Base-by-base conservation (phyloP, 2,797 vertebrate species). In the Peromyscus aztecus region DNA sequence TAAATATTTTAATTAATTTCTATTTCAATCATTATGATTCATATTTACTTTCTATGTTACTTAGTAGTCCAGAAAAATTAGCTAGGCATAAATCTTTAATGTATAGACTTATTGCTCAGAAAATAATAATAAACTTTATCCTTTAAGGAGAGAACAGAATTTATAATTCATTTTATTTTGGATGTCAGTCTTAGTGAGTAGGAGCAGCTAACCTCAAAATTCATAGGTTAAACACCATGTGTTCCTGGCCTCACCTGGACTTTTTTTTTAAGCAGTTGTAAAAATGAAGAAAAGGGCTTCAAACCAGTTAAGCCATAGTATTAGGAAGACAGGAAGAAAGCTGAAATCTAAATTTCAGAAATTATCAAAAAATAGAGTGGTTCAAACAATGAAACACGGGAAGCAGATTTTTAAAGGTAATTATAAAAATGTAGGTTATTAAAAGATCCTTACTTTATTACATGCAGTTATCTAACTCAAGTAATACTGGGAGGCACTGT, bases 221-320 rank as follows among this genome's bases (percentile, higher is more conserved):
- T 71, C 1, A n/a, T 5, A 10, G 71, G 55, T 31, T 65, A 73
- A 86, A 31, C 14, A 82, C 9, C 37, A 34, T 49, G 5, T 75
- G 40, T 89, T 94, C 59, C 92, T 24, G 81, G 2, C 43, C 14
- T 85, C 10, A 59, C 46, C 43, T 31, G 29, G 4, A 94, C 59
- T 27, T 61, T 86, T 52, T 90, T 85, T 80, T 92, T 16, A 89
- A n/a, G 7, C 9, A 86, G 52, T 94, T 84, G n/a, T 75, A 96
- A 94, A 17, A 31, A 31, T 89, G 27, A 91, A 40, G n/a, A 63
- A 89, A 88, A 92, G 69, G 19, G 2, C 3, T 61, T 77, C 21
- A 52, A 82, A 21, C 87, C 14, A 76, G 23, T 89, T 71, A 84
- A 67, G 40, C 61, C 10, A 61, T 46, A 80, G 1, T 76, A 14